Base-by-base conservation (phyloP, 2,888 invertebrate genomes). In the Serrognathus titanus region DNA sequence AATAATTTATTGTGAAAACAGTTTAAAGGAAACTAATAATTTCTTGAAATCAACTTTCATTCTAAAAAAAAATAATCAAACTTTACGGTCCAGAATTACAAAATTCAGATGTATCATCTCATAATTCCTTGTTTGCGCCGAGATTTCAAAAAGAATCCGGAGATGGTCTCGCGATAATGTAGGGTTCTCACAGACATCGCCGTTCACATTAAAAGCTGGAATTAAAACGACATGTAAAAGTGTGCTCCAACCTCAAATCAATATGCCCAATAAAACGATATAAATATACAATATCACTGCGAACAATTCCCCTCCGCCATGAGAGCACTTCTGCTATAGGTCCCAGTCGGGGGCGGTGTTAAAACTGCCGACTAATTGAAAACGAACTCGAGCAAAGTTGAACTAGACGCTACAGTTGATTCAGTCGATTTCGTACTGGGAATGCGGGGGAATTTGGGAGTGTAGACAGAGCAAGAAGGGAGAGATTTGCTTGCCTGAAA, bases 261-360 rank as follows among this genome's bases (percentile, higher is more conserved):
- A 77, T 77, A 76, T 73, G 71, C 75, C 76, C 76, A 77, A 77
- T 77, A 76, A 77, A 75, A 76, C 72, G 71, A 75, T 75, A 76
- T 75, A 76, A 75, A 77, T 75, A 75, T 71, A 77, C 76, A 76
- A 75, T 76, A 75, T 76, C 75, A 71, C 66, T 71, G 70, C 72
- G 66, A 69, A 71, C 70, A 64, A 66, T 62, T 64, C 71, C 69
- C 69, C 70, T 66, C 70, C 67, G 69, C 63, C 64, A 57, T 57
- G 63, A 65, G 66, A 69, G 70, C 66, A 63, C 68, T 63, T 64
- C 65, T 66, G 67, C 69, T 71, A 71, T 73, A 73, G 71, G 72
- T 68, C 65, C 66, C 64, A 60, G 63, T 65, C 60, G 58, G 57
- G 63, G 68, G 68, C 69, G 65, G 61, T 66, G 63, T 65, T 62